Base-by-base conservation (phyloP, 1,140 invertebrate genomes). In the Onthophagus taurus region DNA sequence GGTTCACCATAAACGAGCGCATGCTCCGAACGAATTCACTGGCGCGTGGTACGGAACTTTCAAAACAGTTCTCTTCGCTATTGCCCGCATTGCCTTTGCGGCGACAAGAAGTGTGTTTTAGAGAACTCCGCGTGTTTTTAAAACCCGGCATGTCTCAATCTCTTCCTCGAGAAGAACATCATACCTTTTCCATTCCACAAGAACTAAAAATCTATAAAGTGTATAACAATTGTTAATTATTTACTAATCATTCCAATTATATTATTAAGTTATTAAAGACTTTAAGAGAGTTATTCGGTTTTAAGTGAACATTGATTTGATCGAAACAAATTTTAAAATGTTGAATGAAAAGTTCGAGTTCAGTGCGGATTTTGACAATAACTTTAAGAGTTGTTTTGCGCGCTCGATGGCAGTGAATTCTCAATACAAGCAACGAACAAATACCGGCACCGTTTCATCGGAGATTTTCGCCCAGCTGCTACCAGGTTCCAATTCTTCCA, bases 371-470 rank as follows among this genome's bases (percentile, higher is more conserved):
- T 50, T 53, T 16, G 53, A 53, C 26, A 35, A 38, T 12, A 53
- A 49, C 42, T 59, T 54, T 43, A 59, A 59, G 47, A 59, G 58
- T 53, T 58, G 52, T 51, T 59, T 59, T 45, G 58, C 58, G 13
- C 55, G 55, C 16, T 59, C 58, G 12, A 43, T 58, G 42, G 58
- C 46, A 34, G 52, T 59, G 29, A 58, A 59, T 52, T 57, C 57
- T 21, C 51, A 58, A 37, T 50, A 45, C 49, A 52, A 50, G 42
- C 48, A 53, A 42, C 46, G 41, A 23, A 57, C 53, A 46, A 44
- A 42, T 30, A 44, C 41, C 18, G 42, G 41, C 30, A n/a, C 35
- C 20, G 24, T 26, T n/a, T 26, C 24, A 7, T 7, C 6, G 24
- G n/a, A 26, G n/a, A 6, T 7, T 7, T 26, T 6, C 24, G 23